These are phyloP conservation scores for Noctua pronuba DNA, from an alignment of 2,888 invertebrate genomes.

Conservation along the genomic window DNA sequence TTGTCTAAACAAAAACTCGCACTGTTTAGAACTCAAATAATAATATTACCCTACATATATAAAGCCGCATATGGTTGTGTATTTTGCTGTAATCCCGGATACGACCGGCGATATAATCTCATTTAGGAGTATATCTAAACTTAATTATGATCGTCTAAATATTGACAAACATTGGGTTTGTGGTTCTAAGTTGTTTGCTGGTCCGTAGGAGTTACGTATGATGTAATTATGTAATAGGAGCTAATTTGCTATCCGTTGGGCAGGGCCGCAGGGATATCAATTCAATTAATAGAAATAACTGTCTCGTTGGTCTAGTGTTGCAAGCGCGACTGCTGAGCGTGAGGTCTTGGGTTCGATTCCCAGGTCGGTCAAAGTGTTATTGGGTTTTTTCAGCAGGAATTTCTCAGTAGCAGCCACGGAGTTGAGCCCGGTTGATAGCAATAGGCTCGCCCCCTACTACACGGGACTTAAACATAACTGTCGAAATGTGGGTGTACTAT, in stretches of 20 bases:
- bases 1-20: neutral
- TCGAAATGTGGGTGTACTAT: neutral
- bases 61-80: slow-evolving; percentile 6
- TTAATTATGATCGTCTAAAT: slow-evolving; percentile 42
- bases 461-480: neutral
- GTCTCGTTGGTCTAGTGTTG: neutral
- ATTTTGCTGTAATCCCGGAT: slow-evolving; percentile 12
- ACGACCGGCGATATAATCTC: slow-evolving; percentile 14
- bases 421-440: neutral
- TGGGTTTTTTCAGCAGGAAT: neutral
- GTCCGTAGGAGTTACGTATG: neutral
- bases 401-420: neutral
- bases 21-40: neutral
- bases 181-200: slow-evolving; percentile 1
- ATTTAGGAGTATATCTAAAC: slow-evolving; percentile 29
- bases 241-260: neutral
- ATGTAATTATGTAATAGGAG: slow-evolving; percentile 10
- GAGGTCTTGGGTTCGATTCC: neutral
- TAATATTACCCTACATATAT: neutral
- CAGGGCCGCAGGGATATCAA: neutral
- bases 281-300: neutral
- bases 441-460: neutral
- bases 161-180: slow-evolving; percentile 29
- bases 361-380: neutral
- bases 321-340: neutral